phyloP scores from a whole-genome alignment of 1,140 invertebrate genomes.

The Homarus americanus region DNA sequence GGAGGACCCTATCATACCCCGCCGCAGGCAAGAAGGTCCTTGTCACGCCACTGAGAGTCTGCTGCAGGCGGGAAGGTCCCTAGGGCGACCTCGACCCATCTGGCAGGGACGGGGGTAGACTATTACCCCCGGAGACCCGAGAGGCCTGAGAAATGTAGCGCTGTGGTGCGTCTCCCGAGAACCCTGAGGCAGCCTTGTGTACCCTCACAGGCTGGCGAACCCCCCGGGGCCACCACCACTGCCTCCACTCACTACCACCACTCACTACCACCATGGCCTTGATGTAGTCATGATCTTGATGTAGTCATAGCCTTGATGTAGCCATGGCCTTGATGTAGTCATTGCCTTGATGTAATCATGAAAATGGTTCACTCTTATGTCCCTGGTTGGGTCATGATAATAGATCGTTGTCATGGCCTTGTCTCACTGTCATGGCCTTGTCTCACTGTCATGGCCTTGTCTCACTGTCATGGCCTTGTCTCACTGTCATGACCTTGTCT shows the following conservation, averaged over 20 bases:
- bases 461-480: no score
- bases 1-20: not conserved
- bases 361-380: no score
- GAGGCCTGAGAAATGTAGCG: slow-evolving; percentile 2
- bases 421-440: no score
- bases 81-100: not conserved
- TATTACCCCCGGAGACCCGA: slow-evolving; percentile 8
- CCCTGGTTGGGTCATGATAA: no score
- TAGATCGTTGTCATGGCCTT: no score
- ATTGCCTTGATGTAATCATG: no score
- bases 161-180: not conserved
- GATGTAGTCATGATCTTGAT: no score
- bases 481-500: no score
- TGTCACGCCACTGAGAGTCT: not conserved
- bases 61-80: not conserved
- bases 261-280: no score
- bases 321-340: no score
- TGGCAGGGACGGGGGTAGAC: not conserved
- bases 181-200: not conserved
- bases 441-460: no score
- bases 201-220: not conserved
- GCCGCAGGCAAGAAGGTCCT: not conserved
- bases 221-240: not conserved
- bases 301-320: no score
- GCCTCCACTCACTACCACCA: not conserved